Percentiles rank a stretch among this genome's conserved stretches.
These are phyloP conservation scores for Eulithis testata DNA, from an alignment of 2,888 invertebrate species.

Conservation along the genomic window DNA sequence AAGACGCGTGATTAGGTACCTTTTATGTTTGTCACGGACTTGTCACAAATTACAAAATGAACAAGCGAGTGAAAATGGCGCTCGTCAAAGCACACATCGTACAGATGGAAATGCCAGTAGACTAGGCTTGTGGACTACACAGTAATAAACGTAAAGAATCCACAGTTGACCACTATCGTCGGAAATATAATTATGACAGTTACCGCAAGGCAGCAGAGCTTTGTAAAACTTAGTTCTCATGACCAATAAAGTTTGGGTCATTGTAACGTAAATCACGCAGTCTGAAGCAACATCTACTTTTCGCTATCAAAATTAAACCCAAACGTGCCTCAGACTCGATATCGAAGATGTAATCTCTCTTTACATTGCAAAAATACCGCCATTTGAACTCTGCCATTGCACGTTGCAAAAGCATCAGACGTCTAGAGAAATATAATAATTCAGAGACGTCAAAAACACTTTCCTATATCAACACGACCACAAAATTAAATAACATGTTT, in stretches of 20 bases:
- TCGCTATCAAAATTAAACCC: slow-evolving; percentile 42
- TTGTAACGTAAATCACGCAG: slow-evolving; percentile 50
- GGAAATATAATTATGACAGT: not conserved
- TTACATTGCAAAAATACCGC: slow-evolving; percentile 13
- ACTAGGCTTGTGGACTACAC: too few species aligned
- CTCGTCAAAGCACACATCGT: too few species aligned
- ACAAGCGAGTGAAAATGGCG: too few species aligned
- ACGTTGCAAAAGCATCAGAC: slow-evolving; percentile 2
- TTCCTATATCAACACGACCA: not conserved
- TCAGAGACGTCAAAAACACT: not conserved
- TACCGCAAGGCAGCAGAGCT: not conserved
- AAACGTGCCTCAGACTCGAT: slow-evolving; percentile 29
- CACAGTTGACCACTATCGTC: too few species aligned
- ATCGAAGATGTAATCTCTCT: slow-evolving; percentile 15
- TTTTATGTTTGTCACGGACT: too few species aligned
- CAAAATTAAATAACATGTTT: not conserved
- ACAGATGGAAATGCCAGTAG: too few species aligned
- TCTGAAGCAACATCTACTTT: slow-evolving; percentile 46
- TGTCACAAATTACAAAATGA: too few species aligned
- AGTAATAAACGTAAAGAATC: too few species aligned
- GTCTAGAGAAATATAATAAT: not conserved
- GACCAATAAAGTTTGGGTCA: slow-evolving; percentile 54
- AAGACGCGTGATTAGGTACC: too few species aligned
- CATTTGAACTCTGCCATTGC: slow-evolving; percentile 10
- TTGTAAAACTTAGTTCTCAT: slow-evolving; percentile 51